A percentile compares a stretch with the other conserved stretches of the same genome.
Evolutionary conservation across 1,140 invertebrate genomes (phyloP).

Genomic region (Rhopalosiphum padi): DNA sequence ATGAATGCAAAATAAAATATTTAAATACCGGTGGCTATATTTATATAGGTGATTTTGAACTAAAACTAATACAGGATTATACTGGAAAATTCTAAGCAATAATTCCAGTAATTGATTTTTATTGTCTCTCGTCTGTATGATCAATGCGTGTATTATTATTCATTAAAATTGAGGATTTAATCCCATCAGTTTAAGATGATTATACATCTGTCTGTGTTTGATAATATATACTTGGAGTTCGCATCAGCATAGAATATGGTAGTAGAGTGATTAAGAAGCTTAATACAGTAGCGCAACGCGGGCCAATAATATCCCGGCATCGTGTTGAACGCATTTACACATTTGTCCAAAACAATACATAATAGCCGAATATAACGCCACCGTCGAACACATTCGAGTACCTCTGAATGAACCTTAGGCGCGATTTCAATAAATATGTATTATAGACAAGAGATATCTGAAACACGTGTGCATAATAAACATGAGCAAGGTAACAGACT

Average conservation of each 20-base stretch:
- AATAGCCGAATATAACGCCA: not conserved
- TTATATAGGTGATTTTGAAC: not conserved
- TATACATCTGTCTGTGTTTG: not conserved
- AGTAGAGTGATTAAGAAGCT: not conserved
- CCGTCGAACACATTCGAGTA: not conserved
- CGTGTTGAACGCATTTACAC: not conserved
- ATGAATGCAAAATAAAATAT: not conserved
- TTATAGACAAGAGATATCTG: not conserved
- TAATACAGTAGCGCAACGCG: not conserved
- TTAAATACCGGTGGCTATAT: not conserved
- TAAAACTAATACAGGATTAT: not conserved
- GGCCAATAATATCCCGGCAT: not conserved
- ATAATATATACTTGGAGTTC: not conserved
- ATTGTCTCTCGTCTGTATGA: not conserved
- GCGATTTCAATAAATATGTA: not conserved
- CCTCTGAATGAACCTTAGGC: not conserved
- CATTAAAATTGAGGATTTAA: not conserved
- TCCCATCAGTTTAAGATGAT: not conserved
- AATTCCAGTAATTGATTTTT: not conserved
- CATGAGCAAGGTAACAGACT: not conserved
- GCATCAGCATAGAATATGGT: not conserved
- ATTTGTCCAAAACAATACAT: not conserved
- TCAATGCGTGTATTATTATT: not conserved
- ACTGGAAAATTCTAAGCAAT: not conserved
- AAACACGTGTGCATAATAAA: not conserved